Percentiles rank a stretch among this genome's conserved stretches.
Conservation (phyloP, 2,888 invertebrate species). For the Alviniconcha strummeri region DNA sequence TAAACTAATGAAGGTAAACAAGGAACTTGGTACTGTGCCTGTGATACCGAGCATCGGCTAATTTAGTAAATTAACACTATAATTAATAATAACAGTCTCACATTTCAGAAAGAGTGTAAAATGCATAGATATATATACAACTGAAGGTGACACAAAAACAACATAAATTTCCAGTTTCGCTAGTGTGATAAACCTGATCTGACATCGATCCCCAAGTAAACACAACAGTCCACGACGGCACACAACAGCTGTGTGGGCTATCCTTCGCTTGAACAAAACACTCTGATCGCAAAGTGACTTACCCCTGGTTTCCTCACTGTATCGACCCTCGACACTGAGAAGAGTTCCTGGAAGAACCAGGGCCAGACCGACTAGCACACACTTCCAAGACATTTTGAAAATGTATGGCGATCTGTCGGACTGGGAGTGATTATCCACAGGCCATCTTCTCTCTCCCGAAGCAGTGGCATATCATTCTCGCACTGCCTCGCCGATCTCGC, state of each 20-base stretch:
- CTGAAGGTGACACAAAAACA: no score
- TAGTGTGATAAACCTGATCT: no score
- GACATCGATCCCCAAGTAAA: neutral
- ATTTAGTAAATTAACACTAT: no score
- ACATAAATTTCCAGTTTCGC: no score
- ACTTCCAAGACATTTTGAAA: constrained; percentile 36
- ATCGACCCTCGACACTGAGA: constrained; percentile 20
- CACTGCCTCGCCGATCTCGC: constrained; percentile 25
- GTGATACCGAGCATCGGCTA: no score
- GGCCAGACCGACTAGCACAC: constrained; percentile 29
- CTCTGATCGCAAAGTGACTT: neutral
- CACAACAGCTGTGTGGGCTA: constrained; percentile 17
- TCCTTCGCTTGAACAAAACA: neutral
- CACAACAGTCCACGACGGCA: neutral
- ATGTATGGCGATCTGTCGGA: constrained; percentile 25
- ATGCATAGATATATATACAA: no score
- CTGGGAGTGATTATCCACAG: constrained; percentile 26
- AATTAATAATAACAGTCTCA: no score
- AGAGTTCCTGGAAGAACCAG: constrained; percentile 32
- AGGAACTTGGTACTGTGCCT: no score
- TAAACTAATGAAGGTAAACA: no score
- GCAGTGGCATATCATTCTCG: constrained; percentile 39
- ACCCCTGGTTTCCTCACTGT: constrained; percentile 13
- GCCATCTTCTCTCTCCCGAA: constrained; percentile 31
- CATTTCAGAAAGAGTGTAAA: no score